phyloP scores from a whole-genome alignment of 2,888 invertebrate species.

The Drosophila infuscata region DNA sequence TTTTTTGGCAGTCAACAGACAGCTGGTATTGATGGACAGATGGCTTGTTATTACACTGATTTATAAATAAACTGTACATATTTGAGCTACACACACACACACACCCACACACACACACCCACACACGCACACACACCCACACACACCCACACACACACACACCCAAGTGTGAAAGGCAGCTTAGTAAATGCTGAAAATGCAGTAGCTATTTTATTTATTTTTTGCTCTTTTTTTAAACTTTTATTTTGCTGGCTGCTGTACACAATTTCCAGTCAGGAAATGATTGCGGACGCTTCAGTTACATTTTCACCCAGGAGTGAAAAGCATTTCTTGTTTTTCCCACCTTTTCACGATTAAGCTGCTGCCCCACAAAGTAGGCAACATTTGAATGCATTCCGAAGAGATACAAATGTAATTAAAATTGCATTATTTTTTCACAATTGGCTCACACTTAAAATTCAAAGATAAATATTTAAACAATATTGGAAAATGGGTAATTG shows the following conservation, averaged over 20 bases:
- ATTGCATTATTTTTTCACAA: background rate
- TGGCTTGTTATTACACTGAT: conserved; percentile 80
- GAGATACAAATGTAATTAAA: background rate
- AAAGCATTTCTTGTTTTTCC: conserved; percentile 1
- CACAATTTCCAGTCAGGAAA: conserved; percentile 58
- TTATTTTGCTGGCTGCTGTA: conserved; percentile 4
- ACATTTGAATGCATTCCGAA: background rate
- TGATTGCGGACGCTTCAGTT: conserved; percentile 32
- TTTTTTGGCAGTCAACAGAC: conserved; percentile 63
- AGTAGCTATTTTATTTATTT: background rate
- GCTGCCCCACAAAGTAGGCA: conserved; percentile 3
- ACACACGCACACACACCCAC: conserved; percentile 9
- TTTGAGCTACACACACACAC: conserved; percentile 57
- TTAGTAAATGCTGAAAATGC: conserved; percentile 28
- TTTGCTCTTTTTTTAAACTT: background rate
- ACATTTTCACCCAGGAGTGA: background rate
- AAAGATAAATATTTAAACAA: background rate
- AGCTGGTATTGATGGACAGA: conserved; percentile 58
- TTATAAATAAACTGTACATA: conserved; percentile 80
- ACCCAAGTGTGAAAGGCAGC: conserved; percentile 16
- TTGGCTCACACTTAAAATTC: background rate
- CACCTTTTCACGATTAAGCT: conserved; percentile 20
- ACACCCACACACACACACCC: conserved; percentile 12
- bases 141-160: conserved; percentile 9
- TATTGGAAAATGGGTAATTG: too few relatives aligned